Evolutionary conservation across 2,113 vertebrate genomes (phyloP), one percentile per base, ranked within the genome.

Genomic region (Bos indicus): DNA sequence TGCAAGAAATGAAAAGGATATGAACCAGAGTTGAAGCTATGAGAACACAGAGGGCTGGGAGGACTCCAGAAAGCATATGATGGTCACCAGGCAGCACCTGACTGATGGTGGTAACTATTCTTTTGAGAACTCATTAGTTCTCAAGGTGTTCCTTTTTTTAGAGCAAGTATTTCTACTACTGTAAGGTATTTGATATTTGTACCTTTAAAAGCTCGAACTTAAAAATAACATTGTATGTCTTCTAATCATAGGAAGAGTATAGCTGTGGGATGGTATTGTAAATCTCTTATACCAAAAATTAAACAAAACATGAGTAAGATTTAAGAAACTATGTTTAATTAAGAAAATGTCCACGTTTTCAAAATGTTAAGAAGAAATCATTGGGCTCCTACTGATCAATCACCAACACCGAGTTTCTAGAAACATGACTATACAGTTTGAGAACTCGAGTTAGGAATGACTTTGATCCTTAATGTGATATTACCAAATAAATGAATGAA

Each of bases 261-360:
- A 82, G 52, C 19, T 90, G 80, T 83, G 40, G 43, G 40, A 84
- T 71, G n/a, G 16, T 91, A 43, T 1, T 54, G 12, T n/a, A 86
- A 89, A 91, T 26, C 36, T 71, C 36, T 60, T 67, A 81, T 40
- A 90, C 5, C 28, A 87, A 74, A 90, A 88, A 59, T 60, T 40
- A 91, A 88, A 74, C 8, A 97, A 93, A 88, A 82, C 85, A 77
- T 92, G 51, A 87, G 36, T 95, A 59, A 77, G 11, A 88, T n/a
- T 89, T 87, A 85, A 67, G 33, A 95, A 97, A 89, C 17, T 54
- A 56, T n/a, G 13, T 62, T 95, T 88, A 90, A 60, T n/a, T 90
- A 87, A 81, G 78, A 74, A 81, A 97, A 64, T 26, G 48, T 8
- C 21, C 36, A 83, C 26, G 3, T 80, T 93, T 96, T 96, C 23